phyloP scores from a whole-genome alignment of 2,888 invertebrate species.

The Eudiplozoon nipponicum region DNA sequence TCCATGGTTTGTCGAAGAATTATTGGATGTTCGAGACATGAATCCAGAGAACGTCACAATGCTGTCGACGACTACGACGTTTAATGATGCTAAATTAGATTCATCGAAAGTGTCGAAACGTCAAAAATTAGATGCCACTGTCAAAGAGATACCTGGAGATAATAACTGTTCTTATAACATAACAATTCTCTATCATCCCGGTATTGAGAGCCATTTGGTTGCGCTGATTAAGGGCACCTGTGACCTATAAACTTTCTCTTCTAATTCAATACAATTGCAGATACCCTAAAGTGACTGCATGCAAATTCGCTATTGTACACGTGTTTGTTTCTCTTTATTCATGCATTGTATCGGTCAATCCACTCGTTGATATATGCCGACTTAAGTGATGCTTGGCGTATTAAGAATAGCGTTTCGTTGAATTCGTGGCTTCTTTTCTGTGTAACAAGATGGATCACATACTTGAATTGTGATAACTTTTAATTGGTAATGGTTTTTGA shows the following conservation, averaged over 20 bases:
- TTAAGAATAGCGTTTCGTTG: too few relatives aligned
- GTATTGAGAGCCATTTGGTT: not conserved
- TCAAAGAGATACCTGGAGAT: not conserved
- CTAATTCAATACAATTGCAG: too few relatives aligned
- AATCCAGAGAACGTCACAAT: not conserved
- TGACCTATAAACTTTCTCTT: not conserved
- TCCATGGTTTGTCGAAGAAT: constrained; percentile 1
- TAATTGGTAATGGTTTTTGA: too few relatives aligned
- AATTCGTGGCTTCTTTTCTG: too few relatives aligned
- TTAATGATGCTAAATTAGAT: not conserved
- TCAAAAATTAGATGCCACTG: not conserved
- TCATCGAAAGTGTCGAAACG: not conserved
- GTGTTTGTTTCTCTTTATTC: too few relatives aligned
- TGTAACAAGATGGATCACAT: too few relatives aligned
- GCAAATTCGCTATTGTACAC: too few relatives aligned
- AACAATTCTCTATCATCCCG: not conserved
- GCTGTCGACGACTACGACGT: not conserved
- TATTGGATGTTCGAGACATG: not conserved
- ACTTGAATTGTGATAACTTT: too few relatives aligned
- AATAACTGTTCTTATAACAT: not conserved
- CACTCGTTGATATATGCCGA: too few relatives aligned
- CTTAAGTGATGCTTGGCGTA: too few relatives aligned
- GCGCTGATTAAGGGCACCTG: not conserved
- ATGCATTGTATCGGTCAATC: too few relatives aligned
- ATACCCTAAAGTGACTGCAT: too few relatives aligned